Base-by-base conservation (phyloP, 2,113 vertebrate species). In the Pituophis catenifer region DNA sequence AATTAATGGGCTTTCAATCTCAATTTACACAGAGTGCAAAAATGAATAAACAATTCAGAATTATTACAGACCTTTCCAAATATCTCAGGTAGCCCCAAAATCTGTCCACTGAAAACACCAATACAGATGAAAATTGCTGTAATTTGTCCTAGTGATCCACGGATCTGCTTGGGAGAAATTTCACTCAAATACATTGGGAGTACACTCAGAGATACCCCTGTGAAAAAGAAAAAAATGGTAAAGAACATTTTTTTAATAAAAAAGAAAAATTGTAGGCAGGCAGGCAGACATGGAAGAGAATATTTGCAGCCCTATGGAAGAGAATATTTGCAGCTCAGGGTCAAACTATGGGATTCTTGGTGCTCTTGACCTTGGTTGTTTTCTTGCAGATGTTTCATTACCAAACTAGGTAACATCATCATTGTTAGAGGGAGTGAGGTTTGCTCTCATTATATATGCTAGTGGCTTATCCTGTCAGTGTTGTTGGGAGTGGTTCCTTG, bases 131-230 rank as follows among this genome's bases (percentile, higher is more conserved):
- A 98, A 96, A 99, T 98, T 0, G 99, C 96, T 24, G 99, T 99
- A 95, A 99, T 97, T 96, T 99, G 99, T 52, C 99, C 99, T 89
- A 99, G 96, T 1, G 97, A 98, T 54, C 99, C 99, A 5, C 99
- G 98, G 89, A 99, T 98, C 90, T 98, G 97, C 93, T 97, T 98
- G 33, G 99, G 99, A 5, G 99, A 98, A 95, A 99, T 99, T 97
- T 99, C 99, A 81, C 97, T 98, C 94, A 99, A 97, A 97, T 99
- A 99, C 99, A 99, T 99, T 86, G 99, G 99, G 70, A 99, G 98
- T 0, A 97, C 98, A 19, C 98, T 99, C 86, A 99, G 98, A 86
- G 99, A 97, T 44, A 99, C 98, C 92, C 99, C 99, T 99, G 65
- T 0, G 17, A 62, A 88, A 81, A 81, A 89, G 13, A 3, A 89